Conservation (phyloP, 2,797 vertebrate genomes). For the Lates japonicus region DNA sequence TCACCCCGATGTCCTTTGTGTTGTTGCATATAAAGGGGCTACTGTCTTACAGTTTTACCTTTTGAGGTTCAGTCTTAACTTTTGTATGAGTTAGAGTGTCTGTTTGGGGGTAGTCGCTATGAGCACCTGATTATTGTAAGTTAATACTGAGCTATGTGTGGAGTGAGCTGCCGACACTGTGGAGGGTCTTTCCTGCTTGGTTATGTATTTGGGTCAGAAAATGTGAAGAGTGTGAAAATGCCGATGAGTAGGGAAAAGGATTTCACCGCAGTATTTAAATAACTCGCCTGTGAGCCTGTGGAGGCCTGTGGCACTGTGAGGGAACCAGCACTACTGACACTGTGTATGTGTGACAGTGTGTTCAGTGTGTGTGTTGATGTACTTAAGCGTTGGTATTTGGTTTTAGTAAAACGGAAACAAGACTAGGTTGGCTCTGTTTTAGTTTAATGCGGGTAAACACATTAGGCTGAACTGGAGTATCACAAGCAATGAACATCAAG, state of each 20-base stretch:
- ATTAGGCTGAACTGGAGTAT: too few species aligned
- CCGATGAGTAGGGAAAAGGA: slow-evolving; percentile 30
- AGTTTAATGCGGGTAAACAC: too few species aligned
- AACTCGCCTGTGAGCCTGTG: slow-evolving; percentile 14
- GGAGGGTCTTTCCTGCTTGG: too few species aligned
- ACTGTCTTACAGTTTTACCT: too few species aligned
- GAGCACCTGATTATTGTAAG: slow-evolving; percentile 8
- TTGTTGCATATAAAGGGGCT: too few species aligned
- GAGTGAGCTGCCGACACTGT: slow-evolving; percentile 22
- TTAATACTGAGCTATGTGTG: slow-evolving; percentile 36
- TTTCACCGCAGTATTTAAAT: slow-evolving; percentile 33
- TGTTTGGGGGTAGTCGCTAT: neutral
- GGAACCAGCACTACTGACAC: too few species aligned
- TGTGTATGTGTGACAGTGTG: too few species aligned
- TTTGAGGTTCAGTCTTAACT: neutral
- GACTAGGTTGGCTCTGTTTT: too few species aligned
- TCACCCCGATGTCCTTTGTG: neutral
- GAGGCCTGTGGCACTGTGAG: slow-evolving; percentile 2
- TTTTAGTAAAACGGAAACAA: too few species aligned
- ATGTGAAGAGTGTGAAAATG: slow-evolving; percentile 35
- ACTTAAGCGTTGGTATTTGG: too few species aligned
- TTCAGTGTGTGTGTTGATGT: too few species aligned
- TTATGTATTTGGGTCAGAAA: slow-evolving; percentile 54
- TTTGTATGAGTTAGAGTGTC: neutral
- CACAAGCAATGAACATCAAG: too few species aligned